Evolutionary conservation across 2,113 vertebrate species (phyloP).

Genomic region (Engraulis encrasicolus): DNA sequence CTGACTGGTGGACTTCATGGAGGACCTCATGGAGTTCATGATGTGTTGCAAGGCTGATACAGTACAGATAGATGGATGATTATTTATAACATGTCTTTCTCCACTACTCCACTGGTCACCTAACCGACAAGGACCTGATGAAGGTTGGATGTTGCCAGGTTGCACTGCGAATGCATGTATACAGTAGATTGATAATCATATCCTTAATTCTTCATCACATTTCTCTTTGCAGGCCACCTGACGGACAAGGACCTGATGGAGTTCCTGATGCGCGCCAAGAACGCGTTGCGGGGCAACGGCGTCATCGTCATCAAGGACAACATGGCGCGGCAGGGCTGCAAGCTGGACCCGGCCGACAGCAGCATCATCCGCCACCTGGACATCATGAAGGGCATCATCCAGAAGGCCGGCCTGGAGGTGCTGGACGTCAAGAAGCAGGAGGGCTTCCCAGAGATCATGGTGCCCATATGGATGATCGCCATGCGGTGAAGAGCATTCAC

Average conservation of each 20-base stretch:
- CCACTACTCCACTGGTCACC: too few relatives aligned
- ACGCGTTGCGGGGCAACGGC: constrained; percentile 84
- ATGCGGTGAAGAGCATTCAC: constrained; percentile 59
- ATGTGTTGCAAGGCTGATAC: too few relatives aligned
- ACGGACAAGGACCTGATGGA: constrained; percentile 92
- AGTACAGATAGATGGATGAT: too few relatives aligned
- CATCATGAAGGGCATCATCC: constrained; percentile 84
- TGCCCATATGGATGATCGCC: constrained; percentile 94
- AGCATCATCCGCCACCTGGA: constrained; percentile 90
- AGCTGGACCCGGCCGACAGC: constrained; percentile 87
- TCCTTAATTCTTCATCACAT: too few relatives aligned
- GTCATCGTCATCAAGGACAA: constrained; percentile 94
- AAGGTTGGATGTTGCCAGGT: too few relatives aligned
- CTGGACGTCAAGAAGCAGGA: constrained; percentile 83
- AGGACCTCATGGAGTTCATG: too few relatives aligned
- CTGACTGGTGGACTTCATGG: too few relatives aligned
- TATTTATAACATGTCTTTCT: too few relatives aligned
- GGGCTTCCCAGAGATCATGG: constrained; percentile 86
- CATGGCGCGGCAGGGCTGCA: constrained; percentile 89
- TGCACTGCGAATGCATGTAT: too few relatives aligned
- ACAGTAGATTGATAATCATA: too few relatives aligned
- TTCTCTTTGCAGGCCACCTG: too few relatives aligned
- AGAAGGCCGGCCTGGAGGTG: constrained; percentile 84
- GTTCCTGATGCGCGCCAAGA: constrained; percentile 86
- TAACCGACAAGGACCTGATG: too few relatives aligned